These are phyloP conservation scores for Serranus cabrilla DNA, from an alignment of 2,797 vertebrate species.

Conservation along the genomic window DNA sequence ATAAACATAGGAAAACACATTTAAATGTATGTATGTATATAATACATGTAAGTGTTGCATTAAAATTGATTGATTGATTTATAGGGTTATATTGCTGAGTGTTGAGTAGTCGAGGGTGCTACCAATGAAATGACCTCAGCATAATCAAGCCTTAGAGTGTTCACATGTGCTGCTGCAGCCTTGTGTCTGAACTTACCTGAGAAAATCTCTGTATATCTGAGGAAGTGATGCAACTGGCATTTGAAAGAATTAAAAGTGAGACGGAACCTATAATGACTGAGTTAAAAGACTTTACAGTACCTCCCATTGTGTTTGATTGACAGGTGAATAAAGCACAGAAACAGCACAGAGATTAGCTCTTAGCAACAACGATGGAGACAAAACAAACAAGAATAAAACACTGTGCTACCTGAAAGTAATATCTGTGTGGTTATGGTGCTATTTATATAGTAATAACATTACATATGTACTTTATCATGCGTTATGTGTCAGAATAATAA, in stretches of 20 bases:
- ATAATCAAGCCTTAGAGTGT: too few relatives aligned
- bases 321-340: conserved; percentile 46
- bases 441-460: conserved; percentile 10
- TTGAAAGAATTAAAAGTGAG: neutral
- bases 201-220: neutral
- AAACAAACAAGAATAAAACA: conserved; percentile 45
- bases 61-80: too few relatives aligned
- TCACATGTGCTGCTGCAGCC: neutral
- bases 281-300: neutral
- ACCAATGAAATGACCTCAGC: too few relatives aligned
- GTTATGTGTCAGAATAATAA: neutral
- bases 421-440: neutral
- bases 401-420: neutral
- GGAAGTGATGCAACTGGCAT: conserved; percentile 23
- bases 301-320: conserved; percentile 48
- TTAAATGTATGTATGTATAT: too few relatives aligned
- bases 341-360: conserved; percentile 40
- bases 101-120: too few relatives aligned
- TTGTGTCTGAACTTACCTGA: neutral
- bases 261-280: neutral
- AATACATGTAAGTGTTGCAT: too few relatives aligned
- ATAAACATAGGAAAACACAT: too few relatives aligned
- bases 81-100: too few relatives aligned
- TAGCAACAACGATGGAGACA: conserved; percentile 56
- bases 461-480: neutral